A percentile compares a stretch with the other conserved stretches of the same genome.
These are phyloP conservation scores for Nicator chloris DNA, from an alignment of 2,113 vertebrate genomes.

Conservation along the genomic window DNA sequence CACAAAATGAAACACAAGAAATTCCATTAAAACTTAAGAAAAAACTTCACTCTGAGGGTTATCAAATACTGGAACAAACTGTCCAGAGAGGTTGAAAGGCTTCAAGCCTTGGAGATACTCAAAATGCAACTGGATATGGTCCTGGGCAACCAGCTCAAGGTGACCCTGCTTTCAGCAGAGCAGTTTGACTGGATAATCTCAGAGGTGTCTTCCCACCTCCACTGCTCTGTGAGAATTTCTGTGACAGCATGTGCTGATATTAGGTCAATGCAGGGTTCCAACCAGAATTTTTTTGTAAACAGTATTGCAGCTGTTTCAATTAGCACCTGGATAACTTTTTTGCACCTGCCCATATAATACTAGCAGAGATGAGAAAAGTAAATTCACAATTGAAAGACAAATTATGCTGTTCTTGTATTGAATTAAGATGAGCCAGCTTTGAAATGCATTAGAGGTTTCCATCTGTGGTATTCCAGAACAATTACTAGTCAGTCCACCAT, in stretches of 20 bases:
- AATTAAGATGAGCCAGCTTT: background rate
- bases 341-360: background rate
- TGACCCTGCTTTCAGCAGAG: background rate
- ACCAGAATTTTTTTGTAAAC: background rate
- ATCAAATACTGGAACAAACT: background rate
- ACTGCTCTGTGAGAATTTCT: background rate
- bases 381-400: background rate
- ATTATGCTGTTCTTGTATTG: background rate
- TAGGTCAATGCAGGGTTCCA: background rate
- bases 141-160: background rate
- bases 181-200: background rate
- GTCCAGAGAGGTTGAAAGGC: background rate
- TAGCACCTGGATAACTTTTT: background rate
- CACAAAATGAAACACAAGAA: background rate
- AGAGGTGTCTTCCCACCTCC: background rate
- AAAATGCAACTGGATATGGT: background rate
- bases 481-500: background rate
- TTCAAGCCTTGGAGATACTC: background rate
- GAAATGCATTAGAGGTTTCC: background rate
- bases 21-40: background rate
- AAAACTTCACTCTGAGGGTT: background rate
- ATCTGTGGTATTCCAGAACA: slow-evolving; percentile 19
- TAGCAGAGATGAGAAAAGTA: background rate
- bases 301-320: background rate
- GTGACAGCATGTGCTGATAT: background rate